Evolutionary conservation across 2,113 vertebrate species (phyloP), one percentile per base, ranked within the genome.

Genomic region (Lampris megalopsis): DNA sequence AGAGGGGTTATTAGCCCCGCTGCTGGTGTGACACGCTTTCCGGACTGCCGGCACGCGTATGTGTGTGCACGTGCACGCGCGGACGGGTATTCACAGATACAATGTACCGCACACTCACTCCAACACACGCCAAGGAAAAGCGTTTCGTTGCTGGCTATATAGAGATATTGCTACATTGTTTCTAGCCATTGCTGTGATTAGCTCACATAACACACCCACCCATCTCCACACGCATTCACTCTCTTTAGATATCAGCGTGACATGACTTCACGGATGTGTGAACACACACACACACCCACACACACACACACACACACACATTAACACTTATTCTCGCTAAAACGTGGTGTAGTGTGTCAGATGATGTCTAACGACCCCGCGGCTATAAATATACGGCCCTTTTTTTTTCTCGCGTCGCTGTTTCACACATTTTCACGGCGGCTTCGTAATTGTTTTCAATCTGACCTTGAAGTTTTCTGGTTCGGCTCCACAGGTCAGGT

Each of bases 401-500:
- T 24, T 24, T 24, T 24, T 24, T 24, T 24, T 63, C 75, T 49
- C 24, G 74, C 52, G 79, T 78, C 9, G 50, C 74, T 50, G 69
- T 68, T 24, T 81, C 72, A n/a, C 72, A 71, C 71, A 45, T 84
- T 87, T 79, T 73, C 74, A 52, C 72, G 10, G 54, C 37, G 2
- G 54, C 42, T 66, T 10, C 48, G 72, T 88, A 79, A 86, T 86
- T 73, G 68, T 73, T 83, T 82, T 84, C 13, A 6, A 54, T 81
- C 68, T 93, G 93, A 95, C 94, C 94, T 92, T 80, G 80, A 86
- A 79, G 80, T 73, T 89, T 77, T 89, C 90, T 80, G 88, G 88
- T 89, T 92, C 89, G 85, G 88, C 89, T 86, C 89, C 80, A 61
- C 81, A 81, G 92, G 0, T 81, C 73, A 58, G 0, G 37, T 85